phyloP scores from a whole-genome alignment of 2,888 invertebrate genomes.

The Drosophila prostipennis region DNA sequence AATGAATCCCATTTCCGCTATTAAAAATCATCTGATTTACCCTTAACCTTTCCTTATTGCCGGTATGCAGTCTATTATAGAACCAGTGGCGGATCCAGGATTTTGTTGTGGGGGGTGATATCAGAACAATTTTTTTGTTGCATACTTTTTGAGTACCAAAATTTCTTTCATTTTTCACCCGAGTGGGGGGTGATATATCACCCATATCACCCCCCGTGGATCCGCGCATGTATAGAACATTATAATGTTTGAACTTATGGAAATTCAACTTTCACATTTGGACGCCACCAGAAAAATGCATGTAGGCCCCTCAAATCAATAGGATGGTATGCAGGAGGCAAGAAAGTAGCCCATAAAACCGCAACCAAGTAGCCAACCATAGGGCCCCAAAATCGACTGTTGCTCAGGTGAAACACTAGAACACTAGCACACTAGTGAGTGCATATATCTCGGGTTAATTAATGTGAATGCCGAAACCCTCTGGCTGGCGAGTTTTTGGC shows the following conservation, averaged over 20 bases:
- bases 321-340: slow-evolving; percentile 47
- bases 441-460: slow-evolving; percentile 48
- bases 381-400: slow-evolving; percentile 34
- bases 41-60: slow-evolving; percentile 9
- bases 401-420: slow-evolving; percentile 22
- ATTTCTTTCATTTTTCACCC: no score
- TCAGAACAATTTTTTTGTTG: no score
- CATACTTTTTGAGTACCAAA: no score
- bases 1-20: not conserved
- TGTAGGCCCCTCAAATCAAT: slow-evolving; percentile 47
- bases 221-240: slow-evolving; percentile 14
- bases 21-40: slow-evolving; percentile 1
- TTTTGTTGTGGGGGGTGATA: no score
- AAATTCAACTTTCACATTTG: slow-evolving; percentile 64
- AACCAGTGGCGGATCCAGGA: no score
- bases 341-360: slow-evolving; percentile 13
- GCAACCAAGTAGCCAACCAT: slow-evolving; percentile 22
- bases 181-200: no score
- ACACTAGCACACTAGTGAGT: slow-evolving; percentile 8
- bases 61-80: slow-evolving; percentile 1
- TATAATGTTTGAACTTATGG: slow-evolving; percentile 22
- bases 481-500: slow-evolving; percentile 56
- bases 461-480: slow-evolving; percentile 50
- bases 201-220: no score
- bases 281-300: slow-evolving; percentile 20